Evolutionary conservation across 2,888 invertebrate genomes (phyloP).

Genomic region (Leucoma salicis): DNA sequence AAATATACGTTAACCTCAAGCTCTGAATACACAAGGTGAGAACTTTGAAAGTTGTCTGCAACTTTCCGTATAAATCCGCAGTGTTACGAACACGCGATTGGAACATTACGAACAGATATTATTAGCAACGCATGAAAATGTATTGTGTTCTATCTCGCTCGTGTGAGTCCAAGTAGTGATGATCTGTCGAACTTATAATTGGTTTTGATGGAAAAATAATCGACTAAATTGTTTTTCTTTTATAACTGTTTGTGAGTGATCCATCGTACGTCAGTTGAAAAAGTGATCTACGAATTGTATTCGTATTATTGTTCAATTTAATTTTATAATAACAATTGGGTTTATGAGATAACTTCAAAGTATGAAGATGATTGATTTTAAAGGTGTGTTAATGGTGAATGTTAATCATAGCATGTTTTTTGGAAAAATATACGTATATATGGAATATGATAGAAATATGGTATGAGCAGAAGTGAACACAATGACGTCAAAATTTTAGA

Average conservation of each 20-base stretch:
- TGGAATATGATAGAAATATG: no score
- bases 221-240: not conserved
- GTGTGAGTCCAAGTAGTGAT: conserved; percentile 10
- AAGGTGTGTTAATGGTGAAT: no score
- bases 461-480: no score
- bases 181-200: not conserved
- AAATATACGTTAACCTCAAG: conserved; percentile 11
- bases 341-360: no score
- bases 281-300: no score
- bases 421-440: no score
- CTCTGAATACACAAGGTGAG: conserved; percentile 23
- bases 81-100: conserved; percentile 27
- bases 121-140: conserved; percentile 24
- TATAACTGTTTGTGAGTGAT: not conserved
- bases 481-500: no score
- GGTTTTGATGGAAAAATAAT: conserved; percentile 6
- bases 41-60: conserved; percentile 22
- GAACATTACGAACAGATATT: conserved; percentile 25
- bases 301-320: no score
- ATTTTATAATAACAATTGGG: no score
- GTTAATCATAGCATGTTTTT: no score
- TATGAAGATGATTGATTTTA: no score
- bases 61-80: conserved; percentile 17
- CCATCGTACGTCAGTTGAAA: no score
- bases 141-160: conserved; percentile 16